A percentile compares a stretch with the other conserved stretches of the same genome.
phyloP scores from a whole-genome alignment of 2,113 vertebrate species.

The Rhombomys opimus region DNA sequence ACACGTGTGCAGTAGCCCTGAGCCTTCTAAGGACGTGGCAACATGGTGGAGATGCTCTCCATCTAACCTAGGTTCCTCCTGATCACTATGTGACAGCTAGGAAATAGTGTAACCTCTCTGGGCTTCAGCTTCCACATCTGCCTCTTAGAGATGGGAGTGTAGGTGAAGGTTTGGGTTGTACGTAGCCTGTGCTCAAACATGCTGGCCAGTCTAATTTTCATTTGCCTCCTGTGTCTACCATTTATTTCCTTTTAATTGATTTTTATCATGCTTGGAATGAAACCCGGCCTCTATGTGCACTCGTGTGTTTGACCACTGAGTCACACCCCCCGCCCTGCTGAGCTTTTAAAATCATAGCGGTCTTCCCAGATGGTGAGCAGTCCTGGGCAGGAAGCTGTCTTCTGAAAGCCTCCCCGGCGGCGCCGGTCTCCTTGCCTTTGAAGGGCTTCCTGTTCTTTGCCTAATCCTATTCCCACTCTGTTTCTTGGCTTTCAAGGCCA shows the following conservation, averaged over 20 bases:
- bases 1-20: not conserved
- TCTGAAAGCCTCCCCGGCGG: not conserved
- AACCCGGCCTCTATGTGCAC: not conserved
- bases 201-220: not conserved
- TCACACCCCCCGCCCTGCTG: not conserved
- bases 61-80: not conserved
- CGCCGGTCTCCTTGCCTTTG: not conserved
- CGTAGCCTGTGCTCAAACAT: not conserved
- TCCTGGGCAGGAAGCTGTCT: not conserved
- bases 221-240: not conserved
- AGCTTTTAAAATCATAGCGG: not conserved
- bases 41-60: not conserved
- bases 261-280: not conserved
- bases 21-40: not conserved
- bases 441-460: not conserved
- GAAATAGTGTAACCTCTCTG: not conserved
- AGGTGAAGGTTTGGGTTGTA: not conserved
- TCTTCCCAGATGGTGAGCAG: not conserved
- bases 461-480: not conserved
- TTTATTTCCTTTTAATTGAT: constrained; percentile 1
- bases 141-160: not conserved
- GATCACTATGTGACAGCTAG: not conserved
- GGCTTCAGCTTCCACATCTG: not conserved
- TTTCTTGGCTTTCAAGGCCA: constrained; percentile 12
- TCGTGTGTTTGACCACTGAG: not conserved